Conservation (phyloP, 2,113 vertebrate genomes). For the Cygnus buccinator region DNA sequence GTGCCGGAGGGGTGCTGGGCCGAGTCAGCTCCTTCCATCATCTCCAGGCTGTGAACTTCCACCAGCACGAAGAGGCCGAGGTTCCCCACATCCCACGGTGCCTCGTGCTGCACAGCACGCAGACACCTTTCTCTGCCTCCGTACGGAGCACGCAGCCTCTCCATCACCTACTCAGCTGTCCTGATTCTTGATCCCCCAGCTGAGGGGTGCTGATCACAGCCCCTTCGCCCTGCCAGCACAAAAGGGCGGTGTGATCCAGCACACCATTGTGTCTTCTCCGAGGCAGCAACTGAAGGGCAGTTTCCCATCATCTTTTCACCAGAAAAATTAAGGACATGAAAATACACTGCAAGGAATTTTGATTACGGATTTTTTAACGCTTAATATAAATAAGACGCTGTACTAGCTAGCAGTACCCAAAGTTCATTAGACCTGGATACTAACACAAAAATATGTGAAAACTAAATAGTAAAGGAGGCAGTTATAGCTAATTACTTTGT, state of each 20-base stretch:
- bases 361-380: neutral
- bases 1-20: neutral
- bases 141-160: rapidly evolving
- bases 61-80: neutral
- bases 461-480: neutral
- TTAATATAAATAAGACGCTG: neutral
- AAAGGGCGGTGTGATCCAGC: neutral
- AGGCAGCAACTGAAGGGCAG: neutral
- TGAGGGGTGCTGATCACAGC: neutral
- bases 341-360: neutral
- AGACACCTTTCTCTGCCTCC: neutral
- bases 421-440: neutral
- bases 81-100: neutral
- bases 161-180: neutral
- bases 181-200: neutral
- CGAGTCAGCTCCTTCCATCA: rapidly evolving
- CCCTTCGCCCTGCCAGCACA: neutral
- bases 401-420: neutral
- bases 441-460: neutral
- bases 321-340: neutral
- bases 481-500: neutral
- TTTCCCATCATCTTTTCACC: neutral
- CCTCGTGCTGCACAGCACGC: neutral
- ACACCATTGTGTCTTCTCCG: neutral
- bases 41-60: neutral